phyloP scores from a whole-genome alignment of 2,797 vertebrate genomes.

The Syndactyla subalaris region DNA sequence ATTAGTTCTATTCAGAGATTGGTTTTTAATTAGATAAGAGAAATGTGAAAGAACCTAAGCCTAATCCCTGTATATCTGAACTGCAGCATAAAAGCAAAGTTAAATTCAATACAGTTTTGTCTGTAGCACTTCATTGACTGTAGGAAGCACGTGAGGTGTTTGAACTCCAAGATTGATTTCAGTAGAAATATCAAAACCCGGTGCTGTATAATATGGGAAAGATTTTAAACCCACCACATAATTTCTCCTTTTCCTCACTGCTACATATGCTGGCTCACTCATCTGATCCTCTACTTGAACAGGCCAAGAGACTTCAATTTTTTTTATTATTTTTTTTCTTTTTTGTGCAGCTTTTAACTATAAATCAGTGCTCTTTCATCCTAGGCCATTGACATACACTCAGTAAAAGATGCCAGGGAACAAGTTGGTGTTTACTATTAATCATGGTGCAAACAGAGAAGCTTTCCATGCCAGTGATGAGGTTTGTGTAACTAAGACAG shows the following conservation, averaged over 20 bases:
- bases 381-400: background rate
- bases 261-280: background rate
- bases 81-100: background rate
- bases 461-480: background rate
- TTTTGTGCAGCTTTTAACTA: background rate
- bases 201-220: background rate
- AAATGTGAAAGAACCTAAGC: background rate
- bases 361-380: background rate
- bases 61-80: background rate
- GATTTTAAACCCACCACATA: background rate
- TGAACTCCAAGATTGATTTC: background rate
- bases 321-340: background rate
- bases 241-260: background rate
- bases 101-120: background rate
- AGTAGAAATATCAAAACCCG: background rate
- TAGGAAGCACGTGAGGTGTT: background rate
- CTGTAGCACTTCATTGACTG: background rate
- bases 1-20: background rate
- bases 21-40: background rate
- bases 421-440: constrained; percentile 23
- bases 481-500: constrained; percentile 22
- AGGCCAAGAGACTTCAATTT: background rate
- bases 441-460: constrained; percentile 28
- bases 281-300: background rate
- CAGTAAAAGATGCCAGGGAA: background rate